These are phyloP conservation scores for Polypterus bichir DNA, from an alignment of 2,113 vertebrate species.

Conservation along the genomic window DNA sequence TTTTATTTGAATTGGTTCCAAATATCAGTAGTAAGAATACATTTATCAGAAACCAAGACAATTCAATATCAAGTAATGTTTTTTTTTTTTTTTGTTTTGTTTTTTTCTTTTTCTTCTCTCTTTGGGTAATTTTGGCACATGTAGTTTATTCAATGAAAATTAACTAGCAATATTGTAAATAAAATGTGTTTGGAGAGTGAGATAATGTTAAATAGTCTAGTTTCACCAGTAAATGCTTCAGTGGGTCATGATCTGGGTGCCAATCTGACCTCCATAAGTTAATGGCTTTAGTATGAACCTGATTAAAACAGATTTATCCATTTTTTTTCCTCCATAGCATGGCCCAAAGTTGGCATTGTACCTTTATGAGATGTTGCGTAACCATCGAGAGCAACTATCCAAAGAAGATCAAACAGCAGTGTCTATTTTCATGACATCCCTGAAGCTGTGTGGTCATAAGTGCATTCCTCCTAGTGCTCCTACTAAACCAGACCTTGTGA, in stretches of 20 bases:
- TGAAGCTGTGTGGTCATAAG: conserved; percentile 78
- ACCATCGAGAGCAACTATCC: conserved; percentile 64
- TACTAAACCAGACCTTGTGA: conserved; percentile 71
- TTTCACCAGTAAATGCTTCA: not conserved
- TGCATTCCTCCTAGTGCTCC: conserved; percentile 61
- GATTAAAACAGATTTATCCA: too few species aligned
- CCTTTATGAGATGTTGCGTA: conserved; percentile 77
- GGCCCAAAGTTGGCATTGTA: conserved; percentile 84
- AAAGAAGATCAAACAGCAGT: conserved; percentile 63
- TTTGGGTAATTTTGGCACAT: too few species aligned
- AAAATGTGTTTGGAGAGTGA: not conserved
- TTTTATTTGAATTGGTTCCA: too few species aligned
- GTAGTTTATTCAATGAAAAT: too few species aligned
- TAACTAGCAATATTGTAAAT: too few species aligned
- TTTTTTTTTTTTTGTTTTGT: too few species aligned
- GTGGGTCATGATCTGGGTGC: not conserved
- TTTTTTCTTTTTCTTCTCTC: too few species aligned
- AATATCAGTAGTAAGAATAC: too few species aligned
- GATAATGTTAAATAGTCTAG: not conserved
- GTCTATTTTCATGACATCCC: conserved; percentile 62
- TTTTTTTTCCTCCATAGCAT: conserved; percentile 47
- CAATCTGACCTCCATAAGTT: not conserved
- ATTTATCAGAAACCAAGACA: too few species aligned
- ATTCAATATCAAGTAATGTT: too few species aligned
- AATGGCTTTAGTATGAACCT: too few species aligned